Percentiles rank a stretch among this genome's conserved stretches.
Evolutionary conservation across 2,888 invertebrate species (phyloP).

Genomic region (Pristionchus exspectatus): DNA sequence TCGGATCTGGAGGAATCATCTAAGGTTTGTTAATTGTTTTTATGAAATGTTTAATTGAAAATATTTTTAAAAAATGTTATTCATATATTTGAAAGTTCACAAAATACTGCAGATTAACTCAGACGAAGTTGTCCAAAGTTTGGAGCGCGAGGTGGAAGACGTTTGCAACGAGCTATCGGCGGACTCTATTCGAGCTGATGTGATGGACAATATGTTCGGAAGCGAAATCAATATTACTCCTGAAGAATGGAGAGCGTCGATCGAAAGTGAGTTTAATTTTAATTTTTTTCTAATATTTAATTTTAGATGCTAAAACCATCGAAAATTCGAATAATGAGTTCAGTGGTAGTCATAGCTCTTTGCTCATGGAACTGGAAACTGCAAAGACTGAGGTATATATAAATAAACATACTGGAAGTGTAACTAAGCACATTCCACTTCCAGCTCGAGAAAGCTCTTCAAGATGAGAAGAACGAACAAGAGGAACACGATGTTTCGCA

Average conservation of each 20-base stretch:
- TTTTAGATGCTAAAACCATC: neutral
- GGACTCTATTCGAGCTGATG: neutral
- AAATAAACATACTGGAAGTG: neutral
- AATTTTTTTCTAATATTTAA: neutral
- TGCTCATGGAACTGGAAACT: neutral
- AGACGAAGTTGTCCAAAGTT: neutral
- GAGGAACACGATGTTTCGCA: neutral
- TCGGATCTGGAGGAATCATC: neutral
- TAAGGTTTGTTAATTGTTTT: neutral
- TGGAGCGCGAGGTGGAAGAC: neutral
- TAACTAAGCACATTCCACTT: neutral
- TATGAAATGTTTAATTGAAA: no score
- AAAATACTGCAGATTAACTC: neutral
- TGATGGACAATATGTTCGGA: slow-evolving; percentile 27
- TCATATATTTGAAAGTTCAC: no score
- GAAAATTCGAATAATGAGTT: neutral
- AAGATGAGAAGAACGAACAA: neutral
- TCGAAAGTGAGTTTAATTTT: neutral
- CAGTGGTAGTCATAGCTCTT: neutral
- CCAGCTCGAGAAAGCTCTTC: neutral
- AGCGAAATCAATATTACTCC: neutral
- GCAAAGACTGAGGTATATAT: neutral
- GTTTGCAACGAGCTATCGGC: neutral
- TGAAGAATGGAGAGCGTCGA: neutral
- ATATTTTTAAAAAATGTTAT: no score